Evolutionary conservation across 2,113 vertebrate species (phyloP), one percentile per base, ranked within the genome.

Genomic region (Bos taurus): DNA sequence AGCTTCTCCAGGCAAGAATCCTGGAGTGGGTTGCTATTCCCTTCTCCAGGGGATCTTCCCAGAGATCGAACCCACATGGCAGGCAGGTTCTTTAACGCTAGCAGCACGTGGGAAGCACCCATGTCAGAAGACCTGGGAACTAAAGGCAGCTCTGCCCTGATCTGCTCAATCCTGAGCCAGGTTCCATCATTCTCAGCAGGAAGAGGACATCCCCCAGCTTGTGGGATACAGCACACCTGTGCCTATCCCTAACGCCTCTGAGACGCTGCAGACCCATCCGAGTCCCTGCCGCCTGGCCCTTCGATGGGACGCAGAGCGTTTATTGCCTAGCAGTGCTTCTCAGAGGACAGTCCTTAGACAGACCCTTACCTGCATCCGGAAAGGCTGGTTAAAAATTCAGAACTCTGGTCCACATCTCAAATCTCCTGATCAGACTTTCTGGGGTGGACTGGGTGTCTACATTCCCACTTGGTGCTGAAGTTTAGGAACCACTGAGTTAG

Each of bases 141-240:
- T 7, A n/a, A 16, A 33, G 5, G 5, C 46, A 78, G 16, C 19
- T 60, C 57, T 71, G 25, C 74, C 25, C 46, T 80, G 7, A 13
- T 23, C 81, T 92, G 74, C 3, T 57, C 50, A 15, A 30, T 50
- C 28, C 46, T 2, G 2, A 56, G 59, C 57, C 67, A 1, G 7
- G 28, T 64, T 54, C 74, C 52, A 30, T 43, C n/a, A 28, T 52
- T 36, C 15, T 54, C 28, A 77, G 23, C 54, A 54, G 50, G 48
- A 52, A 88, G 56, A 21, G 28, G 83, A 2, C 40, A 25, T 28
- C 12, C 30, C 14, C 21, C 1, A 1, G 17, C 23, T 71, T 33
- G 23, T 59, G 74, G 14, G 9, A 8, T 2, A 12, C 4, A 16
- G 12, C 6, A 1, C 4, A 5, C 26, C 17, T 6, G 0, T 0